Evolutionary conservation across 2,888 invertebrate species (phyloP), one percentile per base, ranked within the genome.

Genomic region (Pachycephus smyrnensis): DNA sequence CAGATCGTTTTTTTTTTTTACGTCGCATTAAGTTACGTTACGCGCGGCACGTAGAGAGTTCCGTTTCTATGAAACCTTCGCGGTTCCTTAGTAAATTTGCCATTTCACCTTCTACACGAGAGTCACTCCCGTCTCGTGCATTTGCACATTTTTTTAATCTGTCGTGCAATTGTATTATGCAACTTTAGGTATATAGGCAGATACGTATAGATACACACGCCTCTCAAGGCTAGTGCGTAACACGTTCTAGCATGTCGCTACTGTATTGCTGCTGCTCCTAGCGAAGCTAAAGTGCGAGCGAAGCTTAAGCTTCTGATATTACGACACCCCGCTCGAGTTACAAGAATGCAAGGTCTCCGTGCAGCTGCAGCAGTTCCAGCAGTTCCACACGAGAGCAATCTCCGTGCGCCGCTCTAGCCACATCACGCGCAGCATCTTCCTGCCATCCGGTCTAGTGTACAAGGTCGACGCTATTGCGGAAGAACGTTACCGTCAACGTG

Each of bases 261-360:
- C n/a, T 23, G 55, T 55, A 55, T 55, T 55, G 55, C 55, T 23
- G 55, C 9, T 55, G 55, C 55, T 55, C 9, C 55, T 55, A 1
- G 23, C 9, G 55, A 55, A 55, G 23, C 55, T 55, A 36, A 69
- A 77, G 73, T 77, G 73, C 77, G 23, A 23, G 30, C 75, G 32
- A 76, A 69, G 69, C 69, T 76, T 35, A 71, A 23, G 35, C 69
- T 75, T 77, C 77, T 77, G 35, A 69, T 31, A 55, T 77, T 75
- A 75, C 75, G 68, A 68, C 36, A 68, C n/a, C 37, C 77, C 40
- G 37, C 77, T 77, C 36, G 75, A 71, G 37, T 77, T 77, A 77
- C 77, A n/a, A 40, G 77, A 77, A 68, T 77, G 77, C 77, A 30
- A 77, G 73, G 77, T 73, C 37, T 35, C 71, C 71, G 55, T 55